Conservation (phyloP, 2,797 vertebrate genomes). For the Rhadinocentrus ornatus region DNA sequence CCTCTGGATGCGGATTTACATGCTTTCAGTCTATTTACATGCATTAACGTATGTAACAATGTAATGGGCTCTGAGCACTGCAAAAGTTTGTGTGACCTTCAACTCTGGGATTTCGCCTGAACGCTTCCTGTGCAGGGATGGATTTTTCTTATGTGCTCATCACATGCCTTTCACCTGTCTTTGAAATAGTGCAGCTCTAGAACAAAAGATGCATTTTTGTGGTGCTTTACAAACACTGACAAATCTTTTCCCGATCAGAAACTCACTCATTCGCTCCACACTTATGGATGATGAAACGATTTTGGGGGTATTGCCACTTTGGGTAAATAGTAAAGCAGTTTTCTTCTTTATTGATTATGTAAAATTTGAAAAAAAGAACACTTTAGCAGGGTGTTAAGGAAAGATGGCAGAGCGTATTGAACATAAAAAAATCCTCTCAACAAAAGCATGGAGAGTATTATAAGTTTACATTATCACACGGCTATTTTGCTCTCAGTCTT, state of each 20-base stretch:
- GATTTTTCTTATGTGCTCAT: neutral
- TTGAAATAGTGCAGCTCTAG: too few relatives aligned
- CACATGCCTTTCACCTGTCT: neutral
- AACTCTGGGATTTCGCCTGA: neutral
- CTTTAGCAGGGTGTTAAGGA: too few relatives aligned
- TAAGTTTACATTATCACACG: neutral
- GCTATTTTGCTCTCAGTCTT: neutral
- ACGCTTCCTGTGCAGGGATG: neutral
- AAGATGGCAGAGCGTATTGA: too few relatives aligned
- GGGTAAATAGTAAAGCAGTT: too few relatives aligned
- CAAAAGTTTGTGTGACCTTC: conserved; percentile 6
- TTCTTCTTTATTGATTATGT: too few relatives aligned
- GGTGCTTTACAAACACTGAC: neutral
- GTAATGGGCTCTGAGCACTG: neutral
- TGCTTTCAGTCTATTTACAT: conserved; percentile 7
- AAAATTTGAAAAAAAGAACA: too few relatives aligned
- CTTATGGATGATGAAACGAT: too few relatives aligned
- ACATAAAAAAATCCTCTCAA: too few relatives aligned
- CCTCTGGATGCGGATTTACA: neutral
- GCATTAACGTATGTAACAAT: neutral
- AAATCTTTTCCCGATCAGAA: too few relatives aligned
- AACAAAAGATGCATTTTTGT: neutral
- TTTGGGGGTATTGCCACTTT: too few relatives aligned
- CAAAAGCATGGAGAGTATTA: neutral
- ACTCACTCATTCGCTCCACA: too few relatives aligned